Base-by-base conservation (phyloP, 1,140 invertebrate species). In the Ooceraea biroi region DNA sequence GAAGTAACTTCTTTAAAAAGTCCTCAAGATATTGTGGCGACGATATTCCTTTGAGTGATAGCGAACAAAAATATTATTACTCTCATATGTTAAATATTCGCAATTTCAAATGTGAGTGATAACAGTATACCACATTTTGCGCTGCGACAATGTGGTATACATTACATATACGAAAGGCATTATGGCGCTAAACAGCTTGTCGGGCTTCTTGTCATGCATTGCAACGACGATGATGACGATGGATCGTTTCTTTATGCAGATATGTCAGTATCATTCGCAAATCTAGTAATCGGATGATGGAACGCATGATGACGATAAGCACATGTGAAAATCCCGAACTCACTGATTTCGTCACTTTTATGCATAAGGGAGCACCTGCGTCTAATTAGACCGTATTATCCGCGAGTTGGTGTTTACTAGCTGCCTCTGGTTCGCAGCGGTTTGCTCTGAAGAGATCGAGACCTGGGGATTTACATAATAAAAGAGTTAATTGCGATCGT, bases 111-210 rank as follows among this genome's bases (percentile, higher is more conserved):
- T 30, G 48, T 36, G 27, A 73, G n/a, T 12, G 11, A 17, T 55
- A 25, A 57, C 12, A 46, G 12, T 14, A 12, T 46, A 58, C 4
- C 44, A 74, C 44, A 61, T 82, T 73, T 27, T 63, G 41, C 25
- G 22, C 3, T n/a, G 25, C 27, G n/a, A 82, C 69, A 82, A 82
- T 48, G n/a, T n/a, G n/a, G n/a, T n/a, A n/a, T n/a, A n/a, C n/a
- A n/a, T 27, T 48, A 12, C 55, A 8, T 48, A 17, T 5, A n/a
- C 68, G 19, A 82, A 74, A 74, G 25, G 44, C 12, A 72, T 61
- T 78, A 80, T 72, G 61, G 44, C 44, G 19, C 78, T 48, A 60
- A 69, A 82, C 69, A 72, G 78, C 78, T 27, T 63, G 78, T 82
- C 77, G 41, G 58, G 77, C 46, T 25, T 48, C 22, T 61, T 22